Evolutionary conservation across 2,797 vertebrate species (phyloP), one percentile per base, ranked within the genome.

Genomic region (Halcyon smyrnensis): DNA sequence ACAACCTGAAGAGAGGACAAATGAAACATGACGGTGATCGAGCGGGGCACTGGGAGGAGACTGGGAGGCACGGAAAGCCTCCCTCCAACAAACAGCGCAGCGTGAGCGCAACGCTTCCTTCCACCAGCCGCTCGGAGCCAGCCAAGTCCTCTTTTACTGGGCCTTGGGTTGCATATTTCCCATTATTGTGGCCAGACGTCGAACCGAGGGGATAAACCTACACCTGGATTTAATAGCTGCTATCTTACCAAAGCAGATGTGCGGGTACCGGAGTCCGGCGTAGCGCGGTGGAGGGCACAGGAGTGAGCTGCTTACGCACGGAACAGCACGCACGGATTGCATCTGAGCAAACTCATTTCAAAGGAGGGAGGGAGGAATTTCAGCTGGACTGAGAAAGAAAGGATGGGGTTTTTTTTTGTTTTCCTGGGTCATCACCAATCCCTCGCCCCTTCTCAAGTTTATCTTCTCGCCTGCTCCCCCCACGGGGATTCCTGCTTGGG

Each of bases 181-280:
- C 73, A 30, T 85, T 80, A 28, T 18, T 89, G 75, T 51, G 68
- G 87, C 74, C 84, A 91, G 82, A 64, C 16, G 1, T 0, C 6
- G 73, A 84, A 80, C 63, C 59, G 34, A 8, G 9, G 63, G 84
- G 81, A 76, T 75, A 59, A 93, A 34, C 36, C 28, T 15, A 56
- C 89, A 89, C 90, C 90, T 90, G 92, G 86, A 39, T 90, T 73
- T 79, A n/a, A 84, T 53, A 51, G 88, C 64, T 11, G 12, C 81
- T 79, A 28, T 62, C 93, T 43, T 17, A 34, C 15, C 75, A 15
- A 48, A 45, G 65, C 78, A 93, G 76, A 77, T 53, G 89, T 3
- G 68, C 1, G 17, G 56, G 12, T 0, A 12, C 74, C n/a, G 82
- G 19, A 34, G 81, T 24, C 2, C 28, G 7, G 86, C 2, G 0